phyloP scores from a whole-genome alignment of 1,140 invertebrate species.

The Drosophila kikkawai region DNA sequence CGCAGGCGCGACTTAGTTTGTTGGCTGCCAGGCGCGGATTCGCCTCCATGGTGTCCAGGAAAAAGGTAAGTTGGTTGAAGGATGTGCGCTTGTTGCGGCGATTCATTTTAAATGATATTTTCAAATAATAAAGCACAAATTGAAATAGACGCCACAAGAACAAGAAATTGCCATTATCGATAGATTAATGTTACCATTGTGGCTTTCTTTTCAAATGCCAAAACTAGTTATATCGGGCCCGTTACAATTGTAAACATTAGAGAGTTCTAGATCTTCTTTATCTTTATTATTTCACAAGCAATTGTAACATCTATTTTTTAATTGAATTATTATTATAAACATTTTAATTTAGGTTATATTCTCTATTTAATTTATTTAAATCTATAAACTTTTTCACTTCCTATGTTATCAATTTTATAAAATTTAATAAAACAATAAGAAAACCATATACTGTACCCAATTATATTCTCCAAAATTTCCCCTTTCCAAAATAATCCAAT shows the following conservation, averaged over 20 bases:
- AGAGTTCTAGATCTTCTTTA: not conserved
- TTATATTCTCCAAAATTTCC: no score
- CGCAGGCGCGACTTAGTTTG: slow-evolving; percentile 61
- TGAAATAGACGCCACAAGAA: slow-evolving; percentile 41
- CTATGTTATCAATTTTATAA: no score
- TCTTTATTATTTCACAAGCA: slow-evolving; percentile 1
- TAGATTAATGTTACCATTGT: not conserved
- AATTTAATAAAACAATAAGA: no score
- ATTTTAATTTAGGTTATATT: no score
- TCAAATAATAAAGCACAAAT: slow-evolving; percentile 28
- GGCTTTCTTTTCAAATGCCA: not conserved
- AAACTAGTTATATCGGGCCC: not conserved
- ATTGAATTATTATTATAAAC: no score
- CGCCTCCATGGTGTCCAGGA: slow-evolving; percentile 77
- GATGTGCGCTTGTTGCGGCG: slow-evolving; percentile 82
- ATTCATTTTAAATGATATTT: slow-evolving; percentile 60
- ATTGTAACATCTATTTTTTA: not conserved
- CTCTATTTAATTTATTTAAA: no score
- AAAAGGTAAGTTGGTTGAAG: slow-evolving; percentile 66
- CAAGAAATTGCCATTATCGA: slow-evolving; percentile 14
- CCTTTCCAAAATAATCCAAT: no score
- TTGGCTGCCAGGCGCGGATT: slow-evolving; percentile 73
- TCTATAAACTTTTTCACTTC: no score
- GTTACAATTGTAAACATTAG: not conserved
- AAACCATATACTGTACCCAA: no score